These are phyloP conservation scores for Hydrophis major DNA, from an alignment of 2,797 vertebrate genomes.

Conservation along the genomic window DNA sequence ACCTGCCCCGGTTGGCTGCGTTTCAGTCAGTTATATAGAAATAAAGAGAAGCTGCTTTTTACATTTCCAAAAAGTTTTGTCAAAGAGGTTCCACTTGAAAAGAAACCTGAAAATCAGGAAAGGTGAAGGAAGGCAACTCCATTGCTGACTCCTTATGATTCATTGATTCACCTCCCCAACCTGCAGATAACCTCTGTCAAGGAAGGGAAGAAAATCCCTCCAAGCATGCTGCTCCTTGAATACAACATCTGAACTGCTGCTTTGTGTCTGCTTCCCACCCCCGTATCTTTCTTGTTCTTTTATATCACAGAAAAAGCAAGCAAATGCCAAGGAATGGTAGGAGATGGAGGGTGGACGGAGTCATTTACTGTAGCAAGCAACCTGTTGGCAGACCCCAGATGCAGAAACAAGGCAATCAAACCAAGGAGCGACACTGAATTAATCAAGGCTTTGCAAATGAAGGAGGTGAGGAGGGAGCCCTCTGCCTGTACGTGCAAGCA, in stretches of 20 bases:
- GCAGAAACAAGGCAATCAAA: conserved; percentile 31
- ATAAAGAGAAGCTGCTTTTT: neutral
- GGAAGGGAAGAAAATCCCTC: neutral
- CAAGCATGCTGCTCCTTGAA: conserved; percentile 23
- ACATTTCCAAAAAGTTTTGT: conserved; percentile 39
- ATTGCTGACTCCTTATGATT: conserved; percentile 38
- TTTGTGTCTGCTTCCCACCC: neutral
- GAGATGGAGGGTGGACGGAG: conserved; percentile 5
- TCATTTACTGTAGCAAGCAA: conserved; percentile 32
- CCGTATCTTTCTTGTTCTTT: neutral
- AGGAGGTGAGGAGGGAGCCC: neutral
- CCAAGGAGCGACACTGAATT: neutral
- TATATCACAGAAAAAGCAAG: conserved; percentile 19
- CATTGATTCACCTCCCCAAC: conserved; percentile 37
- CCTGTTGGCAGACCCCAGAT: conserved; percentile 1
- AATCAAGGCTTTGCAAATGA: conserved; percentile 12
- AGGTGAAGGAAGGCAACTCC: conserved; percentile 29
- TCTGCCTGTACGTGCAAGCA: neutral
- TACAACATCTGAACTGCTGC: conserved; percentile 24
- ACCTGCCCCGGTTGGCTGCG: neutral
- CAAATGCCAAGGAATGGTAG: conserved; percentile 5
- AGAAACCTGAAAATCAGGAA: conserved; percentile 32
- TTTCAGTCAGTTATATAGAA: neutral
- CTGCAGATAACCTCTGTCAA: conserved; percentile 28
- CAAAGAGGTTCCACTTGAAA: conserved; percentile 38